Evolutionary conservation across 2,113 vertebrate species (phyloP).

Genomic region (Bothrops jararaca): DNA sequence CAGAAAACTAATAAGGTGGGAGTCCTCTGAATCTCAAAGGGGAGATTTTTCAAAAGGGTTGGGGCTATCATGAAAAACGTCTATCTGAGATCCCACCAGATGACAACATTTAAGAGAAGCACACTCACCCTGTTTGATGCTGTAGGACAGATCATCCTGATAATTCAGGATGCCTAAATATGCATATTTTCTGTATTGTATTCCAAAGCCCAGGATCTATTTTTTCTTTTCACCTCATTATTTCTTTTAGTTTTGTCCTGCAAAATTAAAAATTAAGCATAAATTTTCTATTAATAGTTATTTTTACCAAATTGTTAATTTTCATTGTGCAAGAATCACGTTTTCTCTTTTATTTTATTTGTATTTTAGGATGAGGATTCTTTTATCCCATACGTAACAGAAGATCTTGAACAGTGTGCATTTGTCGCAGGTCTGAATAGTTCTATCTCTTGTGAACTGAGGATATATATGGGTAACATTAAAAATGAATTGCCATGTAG

Average conservation of each 20-base stretch:
- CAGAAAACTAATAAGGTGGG: background rate
- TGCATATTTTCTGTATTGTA: background rate
- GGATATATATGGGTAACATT: background rate
- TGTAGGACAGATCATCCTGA: background rate
- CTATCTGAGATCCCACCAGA: background rate
- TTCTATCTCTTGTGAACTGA: constrained; percentile 7
- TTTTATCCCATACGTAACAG: constrained; percentile 41
- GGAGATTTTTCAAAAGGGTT: background rate
- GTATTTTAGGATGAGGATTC: constrained; percentile 51
- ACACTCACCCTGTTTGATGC: background rate
- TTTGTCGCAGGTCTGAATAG: constrained; percentile 52
- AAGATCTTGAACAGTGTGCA: constrained; percentile 37
- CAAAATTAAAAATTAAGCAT: background rate
- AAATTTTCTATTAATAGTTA: background rate
- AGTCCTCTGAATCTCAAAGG: background rate
- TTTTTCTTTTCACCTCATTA: background rate
- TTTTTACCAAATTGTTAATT: background rate
- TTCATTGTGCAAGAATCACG: constrained; percentile 14
- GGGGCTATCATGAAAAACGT: background rate
- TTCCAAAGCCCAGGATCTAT: background rate
- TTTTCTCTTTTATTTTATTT: constrained; percentile 24
- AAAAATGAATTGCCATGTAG: background rate
- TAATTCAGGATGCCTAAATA: background rate
- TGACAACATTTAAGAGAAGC: background rate
- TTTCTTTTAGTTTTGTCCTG: background rate